These are phyloP conservation scores for Oreochromis spilurus DNA, from an alignment of 2,113 vertebrate species.

Conservation along the genomic window DNA sequence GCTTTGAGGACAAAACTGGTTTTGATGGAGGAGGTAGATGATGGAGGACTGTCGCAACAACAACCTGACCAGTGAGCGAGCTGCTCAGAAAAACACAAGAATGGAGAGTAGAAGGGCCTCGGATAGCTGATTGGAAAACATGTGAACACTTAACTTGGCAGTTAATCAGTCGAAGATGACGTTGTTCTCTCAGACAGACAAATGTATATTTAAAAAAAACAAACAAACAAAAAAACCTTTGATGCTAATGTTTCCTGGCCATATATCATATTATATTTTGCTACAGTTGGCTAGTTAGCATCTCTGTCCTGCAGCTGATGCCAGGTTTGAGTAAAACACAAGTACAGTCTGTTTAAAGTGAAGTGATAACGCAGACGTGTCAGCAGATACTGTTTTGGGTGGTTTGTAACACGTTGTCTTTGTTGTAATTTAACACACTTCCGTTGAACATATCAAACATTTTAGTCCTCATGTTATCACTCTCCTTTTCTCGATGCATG, in stretches of 20 bases:
- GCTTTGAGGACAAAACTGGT: background rate
- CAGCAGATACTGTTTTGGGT: background rate
- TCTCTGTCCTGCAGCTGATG: background rate
- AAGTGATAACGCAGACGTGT: background rate
- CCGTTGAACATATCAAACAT: background rate
- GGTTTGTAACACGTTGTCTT: background rate
- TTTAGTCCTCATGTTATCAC: background rate
- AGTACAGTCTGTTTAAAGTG: background rate
- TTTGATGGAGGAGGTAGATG: background rate
- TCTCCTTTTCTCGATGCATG: background rate
- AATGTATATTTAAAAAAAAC: background rate
- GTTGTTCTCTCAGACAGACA: background rate
- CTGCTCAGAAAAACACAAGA: background rate
- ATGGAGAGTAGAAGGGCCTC: background rate
- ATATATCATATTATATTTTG: background rate
- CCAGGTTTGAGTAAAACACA: background rate
- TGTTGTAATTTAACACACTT: background rate
- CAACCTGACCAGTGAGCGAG: background rate
- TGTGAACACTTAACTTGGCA: background rate
- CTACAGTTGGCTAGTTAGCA: background rate
- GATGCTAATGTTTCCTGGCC: background rate
- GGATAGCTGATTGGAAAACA: background rate
- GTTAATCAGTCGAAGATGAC: background rate
- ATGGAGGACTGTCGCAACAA: background rate
- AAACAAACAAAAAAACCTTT: background rate